Base-by-base conservation (phyloP, 1,140 invertebrate genomes). In the Archivesica marissinica region DNA sequence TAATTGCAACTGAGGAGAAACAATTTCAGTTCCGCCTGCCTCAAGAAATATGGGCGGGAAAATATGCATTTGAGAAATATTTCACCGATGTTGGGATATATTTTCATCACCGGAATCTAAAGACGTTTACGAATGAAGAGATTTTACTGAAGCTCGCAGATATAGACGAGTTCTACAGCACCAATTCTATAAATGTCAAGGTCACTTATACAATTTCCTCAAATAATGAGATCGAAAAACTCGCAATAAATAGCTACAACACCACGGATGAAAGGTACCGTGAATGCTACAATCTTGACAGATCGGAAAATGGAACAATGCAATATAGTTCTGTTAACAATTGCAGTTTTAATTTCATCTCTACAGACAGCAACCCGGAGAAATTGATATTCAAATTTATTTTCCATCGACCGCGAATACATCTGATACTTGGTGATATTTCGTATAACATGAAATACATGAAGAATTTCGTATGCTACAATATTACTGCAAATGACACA, bases 61-160 rank as follows among this genome's bases (percentile, higher is more conserved):
- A 84, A 47, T 54, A 17, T n/a, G 64, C 54, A 38, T 79, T 54
- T 44, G 68, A 87, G 20, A 66, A 77, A 30, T 87, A 87, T 50
- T 87, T 87, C 44, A 35, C 38, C n/a, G 47, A 87, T 79, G 86
- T 87, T 59, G 81, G 86, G 1, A 75, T 87, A 23, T 87, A 84
- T 78, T 74, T 79, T 28, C 30, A 80, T n/a, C 85, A 80, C 44
- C 56, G 23, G 33, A 30, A 68, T 50, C 38, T 85, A 15, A 52
- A 68, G n/a, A 30, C 44, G 9, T 39, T 38, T 20, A 52, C 52
- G 13, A 28, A 68, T 33, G 56, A 77, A 28, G 59, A 78, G 20
- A 17, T 64, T 4, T 85, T 72, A 74, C 17, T 85, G 15, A 85
- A 85, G 54, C 39, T 85, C 23, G 38, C 72, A 56, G 59, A 85